Evolutionary conservation across 2,888 invertebrate genomes (phyloP).

Genomic region (Scelioninae gen. 2): DNA sequence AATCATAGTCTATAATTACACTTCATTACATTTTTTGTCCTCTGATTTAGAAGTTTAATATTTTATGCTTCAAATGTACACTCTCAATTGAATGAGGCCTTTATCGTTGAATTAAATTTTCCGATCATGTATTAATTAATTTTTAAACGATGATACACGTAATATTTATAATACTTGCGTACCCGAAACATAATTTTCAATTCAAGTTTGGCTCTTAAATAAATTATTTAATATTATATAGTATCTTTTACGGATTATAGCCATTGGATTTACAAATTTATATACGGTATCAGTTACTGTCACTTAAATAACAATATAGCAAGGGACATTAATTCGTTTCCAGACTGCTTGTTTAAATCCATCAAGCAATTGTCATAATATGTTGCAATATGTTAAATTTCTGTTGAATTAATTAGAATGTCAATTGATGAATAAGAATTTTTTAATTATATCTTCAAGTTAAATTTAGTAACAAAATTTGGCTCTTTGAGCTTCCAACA

Average conservation of each 20-base stretch:
- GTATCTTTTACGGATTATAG: slow-evolving; percentile 11
- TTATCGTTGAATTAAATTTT: too few species aligned
- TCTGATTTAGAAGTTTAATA: too few species aligned
- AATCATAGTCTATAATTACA: slow-evolving; percentile 26
- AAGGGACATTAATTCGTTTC: background rate
- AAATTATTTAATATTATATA: too few species aligned
- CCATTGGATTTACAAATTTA: slow-evolving; percentile 22
- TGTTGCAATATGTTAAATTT: too few species aligned
- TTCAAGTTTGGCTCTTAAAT: slow-evolving; percentile 18
- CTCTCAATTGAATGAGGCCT: too few species aligned
- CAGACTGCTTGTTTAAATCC: too few species aligned
- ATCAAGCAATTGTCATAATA: too few species aligned
- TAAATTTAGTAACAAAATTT: slow-evolving; percentile 21
- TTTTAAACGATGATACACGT: too few species aligned
- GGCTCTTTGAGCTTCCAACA: slow-evolving; percentile 5
- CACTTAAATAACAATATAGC: slow-evolving; percentile 11
- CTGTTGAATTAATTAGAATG: slow-evolving; percentile 1
- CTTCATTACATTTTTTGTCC: background rate
- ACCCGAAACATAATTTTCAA: slow-evolving; percentile 2
- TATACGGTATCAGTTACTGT: slow-evolving; percentile 3
- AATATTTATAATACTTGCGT: too few species aligned
- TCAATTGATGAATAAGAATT: slow-evolving; percentile 1
- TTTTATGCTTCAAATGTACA: too few species aligned
- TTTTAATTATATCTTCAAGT: background rate
- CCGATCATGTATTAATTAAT: too few species aligned